Evolutionary conservation across 2,888 invertebrate species (phyloP).

Genomic region (Orthonevra nobilis): DNA sequence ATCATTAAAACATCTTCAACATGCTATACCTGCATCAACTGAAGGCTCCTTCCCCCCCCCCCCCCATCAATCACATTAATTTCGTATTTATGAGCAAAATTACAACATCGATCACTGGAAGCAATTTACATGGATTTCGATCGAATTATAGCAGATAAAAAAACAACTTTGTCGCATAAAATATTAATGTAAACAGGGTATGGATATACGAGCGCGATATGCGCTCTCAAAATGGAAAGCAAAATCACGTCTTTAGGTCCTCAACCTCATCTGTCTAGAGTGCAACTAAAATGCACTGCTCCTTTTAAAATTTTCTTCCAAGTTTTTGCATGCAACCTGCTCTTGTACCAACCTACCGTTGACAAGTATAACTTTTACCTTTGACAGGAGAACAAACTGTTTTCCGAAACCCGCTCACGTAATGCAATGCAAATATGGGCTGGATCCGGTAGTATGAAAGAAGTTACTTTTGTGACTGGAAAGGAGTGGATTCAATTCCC

Average conservation of each 20-base stretch:
- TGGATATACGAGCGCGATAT: no score
- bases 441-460: not conserved
- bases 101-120: slow-evolving; percentile 4
- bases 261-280: slow-evolving; percentile 36
- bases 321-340: slow-evolving; percentile 49
- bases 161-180: slow-evolving; percentile 23
- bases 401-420: slow-evolving; percentile 59
- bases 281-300: slow-evolving; percentile 32
- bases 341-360: slow-evolving; percentile 17
- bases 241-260: slow-evolving; percentile 53
- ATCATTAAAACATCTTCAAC: no score
- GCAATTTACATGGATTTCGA: slow-evolving; percentile 48
- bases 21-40: no score
- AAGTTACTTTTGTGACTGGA: not conserved
- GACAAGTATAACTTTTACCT: slow-evolving; percentile 66
- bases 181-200: slow-evolving; percentile 52
- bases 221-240: slow-evolving; percentile 30
- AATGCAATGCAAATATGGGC: slow-evolving; percentile 61
- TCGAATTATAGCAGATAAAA: slow-evolving; percentile 4
- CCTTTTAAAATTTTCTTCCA: slow-evolving; percentile 21
- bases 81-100: slow-evolving; percentile 43
- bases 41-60: not conserved
- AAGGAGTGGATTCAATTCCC: slow-evolving; percentile 39
- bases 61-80: slow-evolving; percentile 45
- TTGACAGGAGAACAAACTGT: slow-evolving; percentile 59